A percentile compares a stretch with the other conserved stretches of the same genome.
These are phyloP conservation scores for Babyrousa celebensis DNA, from an alignment of 2,797 vertebrate species.

Conservation along the genomic window DNA sequence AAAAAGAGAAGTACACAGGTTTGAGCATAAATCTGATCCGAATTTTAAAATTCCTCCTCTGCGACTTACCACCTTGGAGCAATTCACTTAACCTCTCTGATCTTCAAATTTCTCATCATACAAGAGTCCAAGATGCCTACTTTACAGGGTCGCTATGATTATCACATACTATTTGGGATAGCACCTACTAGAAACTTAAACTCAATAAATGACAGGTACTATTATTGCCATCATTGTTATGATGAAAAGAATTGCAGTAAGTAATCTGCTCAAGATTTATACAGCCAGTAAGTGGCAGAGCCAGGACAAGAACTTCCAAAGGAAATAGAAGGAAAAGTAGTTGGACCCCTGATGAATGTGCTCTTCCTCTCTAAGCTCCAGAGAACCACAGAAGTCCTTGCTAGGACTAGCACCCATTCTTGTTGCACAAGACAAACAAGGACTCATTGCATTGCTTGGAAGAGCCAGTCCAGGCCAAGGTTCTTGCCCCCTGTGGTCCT, in stretches of 20 bases:
- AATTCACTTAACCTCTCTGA: conserved; percentile 43
- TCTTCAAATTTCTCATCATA: conserved; percentile 39
- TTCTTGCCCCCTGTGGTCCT: neutral
- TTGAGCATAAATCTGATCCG: neutral
- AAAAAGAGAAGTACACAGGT: neutral
- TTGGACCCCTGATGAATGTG: neutral
- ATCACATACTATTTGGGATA: neutral
- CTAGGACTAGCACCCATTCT: neutral
- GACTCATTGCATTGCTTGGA: neutral
- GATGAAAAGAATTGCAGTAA: conserved; percentile 5
- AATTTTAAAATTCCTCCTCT: conserved; percentile 13
- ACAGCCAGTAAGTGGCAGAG: neutral
- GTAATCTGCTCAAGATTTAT: neutral
- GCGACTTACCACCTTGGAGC: neutral
- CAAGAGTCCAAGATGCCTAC: neutral
- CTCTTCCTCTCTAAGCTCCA: neutral
- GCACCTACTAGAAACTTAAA: conserved; percentile 9
- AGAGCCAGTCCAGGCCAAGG: neutral
- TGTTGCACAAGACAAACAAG: neutral
- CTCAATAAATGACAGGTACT: neutral
- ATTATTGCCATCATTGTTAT: neutral
- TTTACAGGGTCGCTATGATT: neutral
- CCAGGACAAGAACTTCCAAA: neutral
- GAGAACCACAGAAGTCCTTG: neutral
- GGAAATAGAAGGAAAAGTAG: neutral